These are phyloP conservation scores for Tinea pellionella DNA, from an alignment of 2,888 invertebrate genomes.

Conservation along the genomic window DNA sequence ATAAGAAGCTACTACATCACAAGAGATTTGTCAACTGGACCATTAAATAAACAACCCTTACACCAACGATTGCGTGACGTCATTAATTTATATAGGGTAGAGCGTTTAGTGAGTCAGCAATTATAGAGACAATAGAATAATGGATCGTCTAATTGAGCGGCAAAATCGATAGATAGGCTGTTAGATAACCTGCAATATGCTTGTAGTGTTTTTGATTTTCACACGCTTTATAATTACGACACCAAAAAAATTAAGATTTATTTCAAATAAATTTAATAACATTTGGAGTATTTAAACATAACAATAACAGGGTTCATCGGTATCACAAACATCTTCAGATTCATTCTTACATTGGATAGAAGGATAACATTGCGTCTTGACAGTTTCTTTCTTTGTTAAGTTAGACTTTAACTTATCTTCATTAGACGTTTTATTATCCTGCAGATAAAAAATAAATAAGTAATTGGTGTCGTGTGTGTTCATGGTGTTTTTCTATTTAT, in stretches of 20 bases:
- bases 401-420: neutral
- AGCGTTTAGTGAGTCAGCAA: slow-evolving; percentile 2
- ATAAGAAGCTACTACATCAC: too few relatives aligned
- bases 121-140: neutral
- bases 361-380: neutral
- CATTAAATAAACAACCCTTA: neutral
- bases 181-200: neutral
- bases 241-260: too few relatives aligned
- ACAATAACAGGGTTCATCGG: neutral
- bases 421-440: neutral
- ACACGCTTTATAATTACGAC: too few relatives aligned
- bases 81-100: neutral
- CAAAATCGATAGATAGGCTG: slow-evolving; percentile 2
- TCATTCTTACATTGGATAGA: neutral
- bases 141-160: slow-evolving; percentile 1
- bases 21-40: neutral
- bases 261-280: neutral
- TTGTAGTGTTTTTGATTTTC: neutral
- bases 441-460: neutral
- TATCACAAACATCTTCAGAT: neutral
- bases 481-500: too few relatives aligned
- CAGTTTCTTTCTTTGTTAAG: neutral
- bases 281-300: neutral
- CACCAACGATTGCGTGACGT: neutral
- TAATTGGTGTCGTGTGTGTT: too few relatives aligned